A percentile compares a stretch with the other conserved stretches of the same genome.
These are phyloP conservation scores for Sorex araneus DNA, from an alignment of 2,113 vertebrate species.

Conservation along the genomic window DNA sequence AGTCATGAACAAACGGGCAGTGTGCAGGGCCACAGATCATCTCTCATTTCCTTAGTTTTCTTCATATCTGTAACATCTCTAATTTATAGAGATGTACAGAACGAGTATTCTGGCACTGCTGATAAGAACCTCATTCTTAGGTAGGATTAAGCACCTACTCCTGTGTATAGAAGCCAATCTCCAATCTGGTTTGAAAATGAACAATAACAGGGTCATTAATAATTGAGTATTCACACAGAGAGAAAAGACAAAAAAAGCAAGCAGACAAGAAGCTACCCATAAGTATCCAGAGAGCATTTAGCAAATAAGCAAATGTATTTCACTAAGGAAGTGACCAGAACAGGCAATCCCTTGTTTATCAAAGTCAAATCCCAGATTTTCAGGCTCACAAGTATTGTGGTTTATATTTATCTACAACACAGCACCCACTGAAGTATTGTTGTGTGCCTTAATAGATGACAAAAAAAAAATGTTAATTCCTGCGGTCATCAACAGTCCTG, in stretches of 20 bases:
- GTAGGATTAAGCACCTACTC: background rate
- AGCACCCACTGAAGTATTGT: background rate
- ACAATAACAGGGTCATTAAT: background rate
- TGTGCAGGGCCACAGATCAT: too few relatives aligned
- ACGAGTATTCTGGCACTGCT: too few relatives aligned
- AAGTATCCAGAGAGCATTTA: background rate
- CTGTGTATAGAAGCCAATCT: background rate
- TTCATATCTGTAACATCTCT: too few relatives aligned
- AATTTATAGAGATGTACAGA: too few relatives aligned
- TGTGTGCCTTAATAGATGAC: too few relatives aligned
- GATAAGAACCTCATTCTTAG: too few relatives aligned
- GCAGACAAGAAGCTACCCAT: background rate
- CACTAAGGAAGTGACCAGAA: background rate
- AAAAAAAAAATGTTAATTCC: background rate
- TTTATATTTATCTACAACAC: too few relatives aligned
- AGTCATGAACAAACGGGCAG: too few relatives aligned
- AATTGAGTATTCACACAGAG: background rate
- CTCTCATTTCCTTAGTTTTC: too few relatives aligned
- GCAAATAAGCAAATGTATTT: background rate
- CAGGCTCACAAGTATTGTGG: background rate
- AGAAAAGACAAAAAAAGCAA: background rate
- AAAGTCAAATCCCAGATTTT: background rate
- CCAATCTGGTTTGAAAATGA: background rate
- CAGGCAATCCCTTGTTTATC: too few relatives aligned
- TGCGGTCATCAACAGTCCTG: background rate